Evolutionary conservation across 2,797 vertebrate species (phyloP).

Genomic region (Crax fasciolata): DNA sequence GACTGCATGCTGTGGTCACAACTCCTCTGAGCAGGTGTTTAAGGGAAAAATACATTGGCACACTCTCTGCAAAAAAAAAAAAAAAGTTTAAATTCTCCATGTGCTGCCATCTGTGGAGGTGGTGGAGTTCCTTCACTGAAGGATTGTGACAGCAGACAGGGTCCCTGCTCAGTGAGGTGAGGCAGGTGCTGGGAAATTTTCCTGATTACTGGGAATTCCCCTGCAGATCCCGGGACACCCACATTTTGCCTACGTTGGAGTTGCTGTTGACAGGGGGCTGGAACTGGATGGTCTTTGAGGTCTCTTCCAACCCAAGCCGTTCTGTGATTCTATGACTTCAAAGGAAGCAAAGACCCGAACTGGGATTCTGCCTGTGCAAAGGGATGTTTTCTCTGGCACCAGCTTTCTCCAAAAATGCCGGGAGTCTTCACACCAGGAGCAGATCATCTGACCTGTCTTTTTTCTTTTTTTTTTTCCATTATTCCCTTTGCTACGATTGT

Average conservation of each 20-base stretch:
- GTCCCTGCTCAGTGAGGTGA: not conserved
- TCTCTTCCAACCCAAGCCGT: too few species aligned
- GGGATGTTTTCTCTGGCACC: fast-evolving
- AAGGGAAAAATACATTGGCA: fast-evolving
- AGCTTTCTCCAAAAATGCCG: not conserved
- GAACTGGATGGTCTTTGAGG: too few species aligned
- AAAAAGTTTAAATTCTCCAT: not conserved
- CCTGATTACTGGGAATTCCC: not conserved
- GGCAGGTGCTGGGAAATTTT: not conserved
- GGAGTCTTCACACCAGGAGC: not conserved
- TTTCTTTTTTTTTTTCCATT: not conserved
- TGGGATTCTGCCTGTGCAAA: fast-evolving
- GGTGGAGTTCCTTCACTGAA: not conserved
- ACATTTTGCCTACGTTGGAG: not conserved
- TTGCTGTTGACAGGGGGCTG: not conserved
- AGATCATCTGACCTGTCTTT: not conserved
- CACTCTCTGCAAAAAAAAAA: not conserved
- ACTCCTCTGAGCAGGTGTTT: not conserved
- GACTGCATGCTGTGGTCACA: not conserved
- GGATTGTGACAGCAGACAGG: not conserved
- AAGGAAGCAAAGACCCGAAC: not conserved
- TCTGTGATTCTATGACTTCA: not conserved
- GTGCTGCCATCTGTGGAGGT: not conserved
- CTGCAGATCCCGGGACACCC: not conserved
- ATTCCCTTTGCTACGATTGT: not conserved